Base-by-base conservation (phyloP, 2,113 vertebrate genomes). In the Tragelaphus strepsiceros region DNA sequence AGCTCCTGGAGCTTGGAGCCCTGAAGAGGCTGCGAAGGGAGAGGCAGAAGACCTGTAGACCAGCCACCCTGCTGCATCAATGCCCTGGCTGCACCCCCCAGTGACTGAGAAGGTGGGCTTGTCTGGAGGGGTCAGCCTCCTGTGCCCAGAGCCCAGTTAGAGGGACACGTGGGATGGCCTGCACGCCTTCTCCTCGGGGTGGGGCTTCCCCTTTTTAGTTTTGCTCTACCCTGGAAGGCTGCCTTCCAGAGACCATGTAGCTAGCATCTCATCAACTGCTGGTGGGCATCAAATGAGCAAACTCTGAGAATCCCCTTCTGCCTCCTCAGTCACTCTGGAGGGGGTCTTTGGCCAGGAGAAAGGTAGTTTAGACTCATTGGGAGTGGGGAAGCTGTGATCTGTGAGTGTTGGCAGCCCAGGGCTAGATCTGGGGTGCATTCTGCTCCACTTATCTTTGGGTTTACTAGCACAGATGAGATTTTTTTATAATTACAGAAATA, bases 21-120 rank as follows among this genome's bases (percentile, higher is more conserved):
- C 22, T 56, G 49, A 11, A 46, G 58, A 58, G 71, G 58, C 89
- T 54, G n/a, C 3, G 22, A 26, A 10, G 43, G 83, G 35, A 59
- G 54, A n/a, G 35, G 15, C 83, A 46, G 56, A 30, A 39, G 54
- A 28, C 54, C 54, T 10, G 14, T 49, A 58, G 56, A n/a, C 77
- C 0, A 0, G 53, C 35, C 28, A 19, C 16, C 51, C 64, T 46
- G n/a, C 74, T 32, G 46, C n/a, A 3, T 4, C 12, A 1, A 12
- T 84, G 56, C 71, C 28, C 39, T 28, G 14, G 6, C 35, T 10
- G 35, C 2, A 35, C 51, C 43, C 14, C 13, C 35, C 17, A 5
- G 14, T 12, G 49, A 67, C 58, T 22, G 22, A 56, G 24, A 6
- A 8, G 46, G 91, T 49, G 13, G 56, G 8, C 17, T 49, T 28